Evolutionary conservation across 2,113 vertebrate species (phyloP).

Genomic region (Hiodon alosoides): DNA sequence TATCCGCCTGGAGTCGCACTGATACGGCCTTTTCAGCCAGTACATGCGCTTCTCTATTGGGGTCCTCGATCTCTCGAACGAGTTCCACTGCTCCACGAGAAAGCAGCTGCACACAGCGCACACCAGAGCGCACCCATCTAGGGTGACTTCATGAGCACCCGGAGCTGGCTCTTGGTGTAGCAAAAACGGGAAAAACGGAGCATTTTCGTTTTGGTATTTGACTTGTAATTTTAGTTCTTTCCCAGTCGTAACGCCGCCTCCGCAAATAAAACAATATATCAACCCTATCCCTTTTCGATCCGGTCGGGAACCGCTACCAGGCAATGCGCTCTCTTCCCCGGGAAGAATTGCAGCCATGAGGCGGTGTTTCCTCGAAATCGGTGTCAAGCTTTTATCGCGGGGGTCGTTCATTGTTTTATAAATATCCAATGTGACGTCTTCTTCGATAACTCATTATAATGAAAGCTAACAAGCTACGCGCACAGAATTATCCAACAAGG

Average conservation of each 20-base stretch:
- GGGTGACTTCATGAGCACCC: slow-evolving; percentile 72
- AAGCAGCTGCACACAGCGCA: slow-evolving; percentile 93
- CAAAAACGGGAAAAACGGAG: slow-evolving; percentile 85
- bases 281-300: slow-evolving; percentile 59
- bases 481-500: slow-evolving; percentile 32
- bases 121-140: slow-evolving; percentile 78
- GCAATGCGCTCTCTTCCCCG: slow-evolving; percentile 56
- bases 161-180: slow-evolving; percentile 92
- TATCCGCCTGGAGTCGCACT: slow-evolving; percentile 71
- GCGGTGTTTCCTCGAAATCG: slow-evolving; percentile 80
- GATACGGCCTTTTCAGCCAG: slow-evolving; percentile 89
- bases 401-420: slow-evolving; percentile 54
- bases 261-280: slow-evolving; percentile 85
- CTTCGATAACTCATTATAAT: slow-evolving; percentile 40
- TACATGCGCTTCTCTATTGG: slow-evolving; percentile 94
- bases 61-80: slow-evolving; percentile 86
- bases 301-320: slow-evolving; percentile 43
- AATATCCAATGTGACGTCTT: slow-evolving; percentile 38
- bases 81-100: slow-evolving; percentile 88
- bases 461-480: slow-evolving; percentile 22
- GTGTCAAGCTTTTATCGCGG: slow-evolving; percentile 60
- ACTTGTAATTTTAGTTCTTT: slow-evolving; percentile 77
- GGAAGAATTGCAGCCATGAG: slow-evolving; percentile 74
- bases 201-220: slow-evolving; percentile 60
- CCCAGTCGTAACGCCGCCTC: slow-evolving; percentile 77